phyloP scores from a whole-genome alignment of 2,888 invertebrate genomes.

The Andrena camellia region DNA sequence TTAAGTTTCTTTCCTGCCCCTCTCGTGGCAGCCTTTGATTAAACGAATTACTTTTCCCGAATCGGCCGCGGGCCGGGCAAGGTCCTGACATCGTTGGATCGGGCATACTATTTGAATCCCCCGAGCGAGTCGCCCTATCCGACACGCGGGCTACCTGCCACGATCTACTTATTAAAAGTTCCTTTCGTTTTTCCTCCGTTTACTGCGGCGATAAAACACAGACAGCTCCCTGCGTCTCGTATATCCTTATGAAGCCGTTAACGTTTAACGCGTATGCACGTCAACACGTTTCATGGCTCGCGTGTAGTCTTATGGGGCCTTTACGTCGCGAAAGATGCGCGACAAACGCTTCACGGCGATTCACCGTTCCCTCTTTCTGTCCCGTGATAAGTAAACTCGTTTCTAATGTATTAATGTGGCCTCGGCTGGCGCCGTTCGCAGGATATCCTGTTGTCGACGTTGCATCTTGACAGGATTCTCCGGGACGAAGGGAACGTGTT shows the following conservation, averaged over 20 bases:
- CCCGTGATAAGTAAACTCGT: slow-evolving; percentile 16
- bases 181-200: slow-evolving; percentile 13
- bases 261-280: slow-evolving; percentile 38
- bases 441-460: slow-evolving; percentile 25
- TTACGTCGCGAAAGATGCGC: slow-evolving; percentile 20
- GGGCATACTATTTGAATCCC: not conserved
- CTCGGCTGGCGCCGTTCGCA: not conserved
- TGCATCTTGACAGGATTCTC: not conserved
- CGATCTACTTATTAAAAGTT: slow-evolving; percentile 46
- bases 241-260: slow-evolving; percentile 48
- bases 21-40: not conserved
- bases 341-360: not conserved
- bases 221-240: slow-evolving; percentile 17
- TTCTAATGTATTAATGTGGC: not conserved
- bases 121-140: slow-evolving; percentile 10
- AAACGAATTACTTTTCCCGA: slow-evolving; percentile 9
- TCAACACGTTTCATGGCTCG: slow-evolving; percentile 45
- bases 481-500: slow-evolving; percentile 7
- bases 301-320: slow-evolving; percentile 36
- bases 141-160: not conserved
- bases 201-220: slow-evolving; percentile 45
- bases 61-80: not conserved
- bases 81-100: not conserved
- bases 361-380: not conserved
- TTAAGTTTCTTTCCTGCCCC: not conserved